These are phyloP conservation scores for Danio jaintianensis DNA, from an alignment of 2,797 vertebrate species.

Conservation along the genomic window DNA sequence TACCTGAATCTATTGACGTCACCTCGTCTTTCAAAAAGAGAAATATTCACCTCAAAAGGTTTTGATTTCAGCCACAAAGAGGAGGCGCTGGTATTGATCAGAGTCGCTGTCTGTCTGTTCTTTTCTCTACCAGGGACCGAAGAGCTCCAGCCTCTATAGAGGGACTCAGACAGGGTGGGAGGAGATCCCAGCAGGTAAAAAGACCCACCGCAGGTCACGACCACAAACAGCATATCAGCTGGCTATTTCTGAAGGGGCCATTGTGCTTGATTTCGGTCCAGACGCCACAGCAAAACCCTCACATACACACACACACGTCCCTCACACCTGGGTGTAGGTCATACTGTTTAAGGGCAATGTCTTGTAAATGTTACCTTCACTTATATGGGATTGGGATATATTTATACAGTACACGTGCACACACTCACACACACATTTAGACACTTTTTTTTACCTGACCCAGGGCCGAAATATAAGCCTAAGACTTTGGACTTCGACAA, in stretches of 20 bases:
- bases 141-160: slow-evolving; percentile 30
- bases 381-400: too few species aligned
- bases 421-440: slow-evolving; percentile 11
- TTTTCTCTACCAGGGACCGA: slow-evolving; percentile 35
- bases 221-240: slow-evolving; percentile 31
- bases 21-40: slow-evolving; percentile 29
- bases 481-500: too few species aligned
- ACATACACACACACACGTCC: not conserved
- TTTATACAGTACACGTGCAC: not conserved
- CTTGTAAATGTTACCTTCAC: not conserved
- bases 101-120: slow-evolving; percentile 43
- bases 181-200: slow-evolving; percentile 47
- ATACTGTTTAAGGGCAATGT: not conserved
- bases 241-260: slow-evolving; percentile 38
- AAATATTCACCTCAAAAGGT: slow-evolving; percentile 45
- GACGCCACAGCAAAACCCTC: not conserved
- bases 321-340: slow-evolving; percentile 2
- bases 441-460: not conserved
- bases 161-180: slow-evolving; percentile 40
- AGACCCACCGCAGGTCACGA: slow-evolving; percentile 42
- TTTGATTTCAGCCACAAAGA: slow-evolving; percentile 55
- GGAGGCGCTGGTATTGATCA: slow-evolving; percentile 44
- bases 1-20: slow-evolving; percentile 47
- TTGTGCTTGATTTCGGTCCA: slow-evolving; percentile 43
- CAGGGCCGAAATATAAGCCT: too few species aligned